Evolutionary conservation across 1,140 invertebrate genomes (phyloP), one percentile per base, ranked within the genome.

Genomic region (Drosophila sp.): DNA sequence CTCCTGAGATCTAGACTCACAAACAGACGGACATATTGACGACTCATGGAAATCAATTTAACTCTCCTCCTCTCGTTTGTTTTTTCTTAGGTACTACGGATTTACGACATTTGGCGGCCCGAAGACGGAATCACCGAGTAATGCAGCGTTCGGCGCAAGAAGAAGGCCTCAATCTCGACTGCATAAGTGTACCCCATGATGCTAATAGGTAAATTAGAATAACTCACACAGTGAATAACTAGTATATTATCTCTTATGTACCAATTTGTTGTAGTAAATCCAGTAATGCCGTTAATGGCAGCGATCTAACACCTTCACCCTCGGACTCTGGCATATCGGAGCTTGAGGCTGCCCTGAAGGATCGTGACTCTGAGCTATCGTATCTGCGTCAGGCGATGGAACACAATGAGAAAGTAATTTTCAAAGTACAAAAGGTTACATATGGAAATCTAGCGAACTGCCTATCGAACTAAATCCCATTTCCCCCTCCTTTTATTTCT

Each of bases 261-360:
- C 11, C 2, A 10, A 11, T 38, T 38, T 50, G 7, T 63, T 6
- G 1, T 11, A 89, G 77, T 66, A 89, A 90, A 23, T 69, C 57
- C 65, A 90, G 68, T 41, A 66, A 56, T 6, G 69, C 66, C 2
- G 65, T 77, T 30, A 77, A 79, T 57, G 78, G 69, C 55, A 90
- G 85, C 56, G 91, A 92, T 61, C 70, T 96, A 62, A 96, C 96
- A 29, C 96, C 96, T 1, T 96, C 96, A 3, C 96, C 96, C 1
- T 96, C 95, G 29, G 96, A 97, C 92, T 96, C 96, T 23, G 96
- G 96, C 23, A 95, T 97, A 4, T 95, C 96, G 1, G 96, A 97
- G 81, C 93, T 97, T 70, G 96, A 97, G 92, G 95, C 94, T 71
- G 93, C 95, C 11, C 91, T 96, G 2, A 93, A 95, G 79, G 95